Conservation (phyloP, 2,888 invertebrate species). For the Lysandra bellargus region DNA sequence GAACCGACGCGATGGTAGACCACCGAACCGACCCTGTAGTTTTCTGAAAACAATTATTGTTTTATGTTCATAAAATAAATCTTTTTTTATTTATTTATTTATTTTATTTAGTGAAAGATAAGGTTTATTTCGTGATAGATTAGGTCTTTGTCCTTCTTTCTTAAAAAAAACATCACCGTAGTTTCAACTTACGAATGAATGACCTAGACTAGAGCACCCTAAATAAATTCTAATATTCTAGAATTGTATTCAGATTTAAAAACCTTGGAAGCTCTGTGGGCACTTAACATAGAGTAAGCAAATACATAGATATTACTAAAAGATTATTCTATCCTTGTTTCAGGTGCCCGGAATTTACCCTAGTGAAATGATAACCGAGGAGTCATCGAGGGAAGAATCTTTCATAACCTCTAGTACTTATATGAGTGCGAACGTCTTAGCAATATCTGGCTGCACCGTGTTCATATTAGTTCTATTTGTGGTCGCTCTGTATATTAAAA, state of each 20-base stretch:
- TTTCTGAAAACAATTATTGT: no score
- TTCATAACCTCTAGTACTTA: slow-evolving; percentile 50
- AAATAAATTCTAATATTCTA: neutral
- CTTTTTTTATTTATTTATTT: no score
- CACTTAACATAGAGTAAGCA: no score
- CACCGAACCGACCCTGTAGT: no score
- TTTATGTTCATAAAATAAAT: no score
- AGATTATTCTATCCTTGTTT: neutral
- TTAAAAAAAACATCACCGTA: no score
- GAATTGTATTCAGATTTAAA: neutral
- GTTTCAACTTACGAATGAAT: no score
- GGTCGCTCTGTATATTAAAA: slow-evolving; percentile 60
- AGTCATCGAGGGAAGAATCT: slow-evolving; percentile 50
- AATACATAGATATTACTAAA: no score
- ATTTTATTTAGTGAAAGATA: no score
- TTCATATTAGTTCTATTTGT: slow-evolving; percentile 54
- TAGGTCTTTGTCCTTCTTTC: no score
- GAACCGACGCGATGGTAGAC: no score
- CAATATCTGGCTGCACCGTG: slow-evolving; percentile 52
- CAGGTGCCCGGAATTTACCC: slow-evolving; percentile 19
- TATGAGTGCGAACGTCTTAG: slow-evolving; percentile 50
- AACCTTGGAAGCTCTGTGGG: neutral
- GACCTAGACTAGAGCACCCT: neutral
- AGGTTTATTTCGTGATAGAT: no score
- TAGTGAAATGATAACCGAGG: slow-evolving; percentile 53